Evolutionary conservation across 2,888 invertebrate genomes (phyloP).

Genomic region (Mythimna loreyi): DNA sequence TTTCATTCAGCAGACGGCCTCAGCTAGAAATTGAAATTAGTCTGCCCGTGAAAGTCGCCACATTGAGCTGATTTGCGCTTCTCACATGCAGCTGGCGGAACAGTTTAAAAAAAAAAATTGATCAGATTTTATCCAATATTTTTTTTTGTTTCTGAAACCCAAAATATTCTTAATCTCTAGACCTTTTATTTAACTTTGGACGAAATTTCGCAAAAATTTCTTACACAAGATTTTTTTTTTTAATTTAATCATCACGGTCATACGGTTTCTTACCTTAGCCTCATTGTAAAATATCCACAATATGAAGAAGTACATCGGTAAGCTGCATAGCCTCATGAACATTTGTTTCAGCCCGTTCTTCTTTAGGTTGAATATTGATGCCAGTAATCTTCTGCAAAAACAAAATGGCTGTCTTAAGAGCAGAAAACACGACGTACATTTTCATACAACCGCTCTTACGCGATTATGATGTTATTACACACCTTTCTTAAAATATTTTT

Average conservation of each 20-base stretch:
- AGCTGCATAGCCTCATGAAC: slow-evolving; percentile 93
- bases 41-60: neutral
- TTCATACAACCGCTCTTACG: no score
- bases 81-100: no score
- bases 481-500: no score
- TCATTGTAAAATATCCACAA: slow-evolving; percentile 95
- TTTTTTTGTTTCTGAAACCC: no score
- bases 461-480: no score
- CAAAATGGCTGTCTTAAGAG: neutral
- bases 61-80: neutral
- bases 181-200: no score
- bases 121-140: no score
- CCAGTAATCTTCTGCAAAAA: slow-evolving; percentile 93
- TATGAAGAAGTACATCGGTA: slow-evolving; percentile 95
- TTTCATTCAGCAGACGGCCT: neutral
- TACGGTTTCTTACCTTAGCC: slow-evolving; percentile 88
- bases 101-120: no score
- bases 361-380: slow-evolving; percentile 95
- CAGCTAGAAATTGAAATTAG: neutral
- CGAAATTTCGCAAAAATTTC: neutral
- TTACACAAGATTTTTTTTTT: neutral
- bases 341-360: slow-evolving; percentile 94
- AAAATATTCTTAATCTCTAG: no score
- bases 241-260: neutral
- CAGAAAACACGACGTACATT: no score